A percentile compares a stretch with the other conserved stretches of the same genome.
These are phyloP conservation scores for Mareca penelope DNA, from an alignment of 2,797 vertebrate species.

Conservation along the genomic window DNA sequence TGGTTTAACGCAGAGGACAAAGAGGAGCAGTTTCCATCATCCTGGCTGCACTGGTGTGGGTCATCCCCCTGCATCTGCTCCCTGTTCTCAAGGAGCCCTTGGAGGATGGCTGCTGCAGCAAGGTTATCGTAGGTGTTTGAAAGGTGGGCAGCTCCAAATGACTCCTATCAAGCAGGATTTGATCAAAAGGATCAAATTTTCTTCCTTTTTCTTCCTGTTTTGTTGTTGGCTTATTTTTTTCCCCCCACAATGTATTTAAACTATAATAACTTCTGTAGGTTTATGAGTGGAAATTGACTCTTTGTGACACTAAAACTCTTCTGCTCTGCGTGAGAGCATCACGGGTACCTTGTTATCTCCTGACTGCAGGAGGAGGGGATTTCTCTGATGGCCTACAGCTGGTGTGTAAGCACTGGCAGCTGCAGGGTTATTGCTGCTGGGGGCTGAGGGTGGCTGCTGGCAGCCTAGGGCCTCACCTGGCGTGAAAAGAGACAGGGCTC, in stretches of 20 bases:
- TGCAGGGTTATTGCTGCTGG: neutral
- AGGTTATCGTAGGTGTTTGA: neutral
- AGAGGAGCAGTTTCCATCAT: neutral
- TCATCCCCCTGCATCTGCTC: neutral
- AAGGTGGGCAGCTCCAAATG: neutral
- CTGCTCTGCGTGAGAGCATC: neutral
- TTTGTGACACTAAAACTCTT: neutral
- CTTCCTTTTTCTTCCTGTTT: neutral
- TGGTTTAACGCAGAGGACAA: neutral
- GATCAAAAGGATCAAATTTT: neutral
- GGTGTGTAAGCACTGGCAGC: neutral
- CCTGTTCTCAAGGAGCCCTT: neutral
- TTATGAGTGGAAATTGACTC: neutral
- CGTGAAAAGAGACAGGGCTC: neutral
- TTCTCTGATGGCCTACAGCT: neutral
- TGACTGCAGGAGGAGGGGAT: neutral
- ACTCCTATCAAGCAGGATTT: neutral
- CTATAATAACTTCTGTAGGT: neutral
- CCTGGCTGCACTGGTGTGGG: neutral
- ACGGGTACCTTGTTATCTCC: neutral
- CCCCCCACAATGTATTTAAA: rapidly evolving
- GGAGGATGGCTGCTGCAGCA: neutral
- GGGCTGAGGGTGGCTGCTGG: neutral
- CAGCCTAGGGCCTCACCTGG: neutral
- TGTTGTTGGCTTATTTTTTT: neutral